A percentile compares a stretch with the other conserved stretches of the same genome.
Conservation (phyloP, 2,888 invertebrate genomes). For the Selenia dentaria region DNA sequence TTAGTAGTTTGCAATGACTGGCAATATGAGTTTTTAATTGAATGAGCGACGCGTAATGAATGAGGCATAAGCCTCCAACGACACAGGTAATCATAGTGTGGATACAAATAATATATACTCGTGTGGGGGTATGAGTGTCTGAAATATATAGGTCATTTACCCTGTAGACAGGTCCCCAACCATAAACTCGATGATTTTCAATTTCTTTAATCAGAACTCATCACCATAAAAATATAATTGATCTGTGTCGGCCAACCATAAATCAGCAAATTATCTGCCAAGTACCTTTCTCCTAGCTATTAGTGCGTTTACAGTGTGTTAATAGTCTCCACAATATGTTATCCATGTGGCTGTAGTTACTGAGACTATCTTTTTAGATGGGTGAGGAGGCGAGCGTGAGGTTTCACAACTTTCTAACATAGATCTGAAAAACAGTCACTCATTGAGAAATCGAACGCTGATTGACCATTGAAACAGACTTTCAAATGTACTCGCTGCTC, state of each 20-base stretch:
- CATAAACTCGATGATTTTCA: too few species aligned
- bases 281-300: constrained; percentile 26
- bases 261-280: constrained; percentile 24
- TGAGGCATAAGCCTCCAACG: too few species aligned
- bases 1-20: too few species aligned
- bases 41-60: too few species aligned
- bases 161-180: too few species aligned
- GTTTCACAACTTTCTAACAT: constrained; percentile 23
- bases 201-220: constrained; percentile 1
- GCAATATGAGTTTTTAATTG: too few species aligned
- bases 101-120: too few species aligned
- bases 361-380: constrained; percentile 7
- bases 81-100: too few species aligned
- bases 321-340: constrained; percentile 18
- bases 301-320: constrained; percentile 27
- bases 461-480: constrained; percentile 17
- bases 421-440: constrained; percentile 20
- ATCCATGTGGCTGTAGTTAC: neutral
- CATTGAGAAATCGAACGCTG: constrained; percentile 19
- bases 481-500: constrained; percentile 8
- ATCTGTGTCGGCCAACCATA: constrained; percentile 16
- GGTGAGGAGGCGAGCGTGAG: constrained; percentile 4
- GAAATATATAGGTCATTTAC: too few species aligned
- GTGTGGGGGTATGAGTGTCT: too few species aligned
- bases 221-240: constrained; percentile 31